Evolutionary conservation across 2,888 invertebrate species (phyloP).

Genomic region (Cepaea hortensis): DNA sequence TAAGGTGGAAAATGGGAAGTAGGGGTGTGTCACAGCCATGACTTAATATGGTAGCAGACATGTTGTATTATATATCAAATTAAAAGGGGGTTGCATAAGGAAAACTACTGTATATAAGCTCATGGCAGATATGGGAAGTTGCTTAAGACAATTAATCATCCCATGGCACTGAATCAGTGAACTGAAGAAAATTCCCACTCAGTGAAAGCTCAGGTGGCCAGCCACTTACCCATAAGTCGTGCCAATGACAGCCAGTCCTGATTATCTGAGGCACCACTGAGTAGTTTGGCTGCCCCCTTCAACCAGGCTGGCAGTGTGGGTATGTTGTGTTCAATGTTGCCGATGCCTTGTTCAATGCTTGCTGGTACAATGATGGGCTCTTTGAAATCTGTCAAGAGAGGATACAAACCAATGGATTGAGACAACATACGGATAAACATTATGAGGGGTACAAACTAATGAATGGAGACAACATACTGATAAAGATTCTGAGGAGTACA

Average conservation of each 20-base stretch:
- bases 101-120: too few species aligned
- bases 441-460: neutral
- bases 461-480: neutral
- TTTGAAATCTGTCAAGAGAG: constrained; percentile 53
- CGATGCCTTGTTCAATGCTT: constrained; percentile 60
- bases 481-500: too few species aligned
- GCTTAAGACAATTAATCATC: too few species aligned
- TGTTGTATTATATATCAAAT: too few species aligned
- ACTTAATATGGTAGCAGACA: too few species aligned
- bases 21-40: too few species aligned
- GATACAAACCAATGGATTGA: neutral
- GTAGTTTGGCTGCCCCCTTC: constrained; percentile 76
- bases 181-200: neutral
- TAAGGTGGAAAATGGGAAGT: too few species aligned
- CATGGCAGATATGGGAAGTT: too few species aligned
- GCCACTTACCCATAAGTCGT: constrained; percentile 69
- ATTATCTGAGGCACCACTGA: constrained; percentile 74
- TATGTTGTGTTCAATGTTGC: constrained; percentile 70
- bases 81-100: too few species aligned
- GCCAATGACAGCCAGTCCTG: constrained; percentile 76
- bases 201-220: neutral
- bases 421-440: neutral
- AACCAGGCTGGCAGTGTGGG: constrained; percentile 75
- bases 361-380: constrained; percentile 66
- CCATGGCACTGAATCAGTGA: too few species aligned